Evolutionary conservation across 2,888 invertebrate genomes (phyloP).

Genomic region (Himalopsyche kuldschensis): DNA sequence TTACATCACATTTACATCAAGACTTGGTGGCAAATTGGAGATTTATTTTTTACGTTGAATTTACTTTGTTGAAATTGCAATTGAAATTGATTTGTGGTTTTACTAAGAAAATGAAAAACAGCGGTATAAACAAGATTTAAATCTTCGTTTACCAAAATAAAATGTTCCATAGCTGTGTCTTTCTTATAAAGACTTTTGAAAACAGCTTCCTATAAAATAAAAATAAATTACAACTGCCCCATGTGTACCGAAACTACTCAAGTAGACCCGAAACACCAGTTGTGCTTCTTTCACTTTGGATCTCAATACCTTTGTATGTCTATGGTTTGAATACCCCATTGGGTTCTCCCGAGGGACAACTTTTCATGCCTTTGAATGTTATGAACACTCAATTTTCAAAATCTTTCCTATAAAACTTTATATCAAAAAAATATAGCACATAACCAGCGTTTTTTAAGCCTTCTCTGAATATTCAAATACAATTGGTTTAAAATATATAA

Average conservation of each 20-base stretch:
- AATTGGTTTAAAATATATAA: too few relatives aligned
- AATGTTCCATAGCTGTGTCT: too few relatives aligned
- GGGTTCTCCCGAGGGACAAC: not conserved
- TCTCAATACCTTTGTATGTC: not conserved
- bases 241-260: not conserved
- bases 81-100: too few relatives aligned
- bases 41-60: too few relatives aligned
- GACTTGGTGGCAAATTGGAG: too few relatives aligned
- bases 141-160: too few relatives aligned
- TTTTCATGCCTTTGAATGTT: not conserved
- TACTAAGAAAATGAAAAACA: too few relatives aligned
- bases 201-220: not conserved
- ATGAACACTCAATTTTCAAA: not conserved
- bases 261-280: not conserved
- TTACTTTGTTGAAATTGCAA: too few relatives aligned
- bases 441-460: not conserved
- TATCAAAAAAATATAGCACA: not conserved
- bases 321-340: not conserved
- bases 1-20: too few relatives aligned
- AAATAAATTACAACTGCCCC: not conserved
- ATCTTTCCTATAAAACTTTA: not conserved
- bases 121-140: too few relatives aligned
- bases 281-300: not conserved
- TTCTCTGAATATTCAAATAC: too few relatives aligned
- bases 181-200: not conserved